These are phyloP conservation scores for Thomomys bottae DNA, from an alignment of 2,113 vertebrate genomes.

Conservation along the genomic window DNA sequence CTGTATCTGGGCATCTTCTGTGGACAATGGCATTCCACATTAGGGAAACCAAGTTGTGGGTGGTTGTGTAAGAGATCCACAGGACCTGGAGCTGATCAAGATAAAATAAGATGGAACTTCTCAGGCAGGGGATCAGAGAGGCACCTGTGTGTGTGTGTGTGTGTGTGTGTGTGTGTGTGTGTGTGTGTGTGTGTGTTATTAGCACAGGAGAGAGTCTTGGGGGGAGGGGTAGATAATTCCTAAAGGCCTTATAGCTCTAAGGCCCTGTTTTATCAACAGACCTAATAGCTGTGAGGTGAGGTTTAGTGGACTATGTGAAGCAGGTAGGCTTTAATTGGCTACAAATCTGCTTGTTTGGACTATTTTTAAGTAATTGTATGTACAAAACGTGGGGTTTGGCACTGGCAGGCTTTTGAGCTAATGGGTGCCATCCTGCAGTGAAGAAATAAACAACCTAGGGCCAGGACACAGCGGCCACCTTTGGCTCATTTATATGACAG, in stretches of 20 bases:
- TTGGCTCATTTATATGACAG: background rate
- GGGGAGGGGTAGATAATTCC: background rate
- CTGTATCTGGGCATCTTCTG: background rate
- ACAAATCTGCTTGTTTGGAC: conserved; percentile 12
- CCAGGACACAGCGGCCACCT: background rate
- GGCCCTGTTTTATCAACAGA: background rate
- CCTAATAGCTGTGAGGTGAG: background rate
- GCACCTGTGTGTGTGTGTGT: rapidly evolving
- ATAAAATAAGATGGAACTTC: background rate
- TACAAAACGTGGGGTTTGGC: background rate
- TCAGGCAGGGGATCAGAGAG: background rate
- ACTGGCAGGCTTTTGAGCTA: background rate
- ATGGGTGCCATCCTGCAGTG: background rate
- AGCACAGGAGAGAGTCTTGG: background rate
- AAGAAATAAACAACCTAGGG: background rate
- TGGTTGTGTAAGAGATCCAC: background rate
- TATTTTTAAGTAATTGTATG: conserved; percentile 36
- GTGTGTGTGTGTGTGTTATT: too few species aligned
- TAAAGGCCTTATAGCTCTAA: background rate
- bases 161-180: too few species aligned
- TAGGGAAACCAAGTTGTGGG: background rate
- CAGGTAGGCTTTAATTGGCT: background rate
- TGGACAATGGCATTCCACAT: background rate
- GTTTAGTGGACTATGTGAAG: background rate
- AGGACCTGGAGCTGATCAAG: background rate